A percentile compares a stretch with the other conserved stretches of the same genome.
phyloP scores from a whole-genome alignment of 2,113 vertebrate genomes.

The Picathartes gymnocephalus region DNA sequence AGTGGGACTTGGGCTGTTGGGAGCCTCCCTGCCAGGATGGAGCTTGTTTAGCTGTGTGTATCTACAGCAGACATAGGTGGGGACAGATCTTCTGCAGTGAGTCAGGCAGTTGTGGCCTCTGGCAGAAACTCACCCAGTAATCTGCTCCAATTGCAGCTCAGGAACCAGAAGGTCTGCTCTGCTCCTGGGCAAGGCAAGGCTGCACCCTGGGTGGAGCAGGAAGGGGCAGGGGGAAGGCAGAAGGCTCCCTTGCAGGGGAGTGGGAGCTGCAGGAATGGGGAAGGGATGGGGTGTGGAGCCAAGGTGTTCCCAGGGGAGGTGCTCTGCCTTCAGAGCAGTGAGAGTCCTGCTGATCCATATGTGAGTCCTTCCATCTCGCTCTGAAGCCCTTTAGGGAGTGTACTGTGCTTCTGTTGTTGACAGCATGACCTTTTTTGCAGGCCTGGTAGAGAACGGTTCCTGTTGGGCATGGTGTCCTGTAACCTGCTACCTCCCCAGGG shows the following conservation, averaged over 20 bases:
- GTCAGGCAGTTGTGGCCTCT: constrained; percentile 49
- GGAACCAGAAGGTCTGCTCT: constrained; percentile 43
- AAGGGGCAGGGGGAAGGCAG: constrained; percentile 3
- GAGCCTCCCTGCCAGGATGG: neutral
- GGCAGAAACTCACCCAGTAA: constrained; percentile 44
- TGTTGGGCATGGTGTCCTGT: neutral
- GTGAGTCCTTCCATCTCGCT: neutral
- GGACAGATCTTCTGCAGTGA: constrained; percentile 45
- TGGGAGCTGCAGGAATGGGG: constrained; percentile 39
- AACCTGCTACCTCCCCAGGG: neutral
- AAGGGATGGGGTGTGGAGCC: neutral
- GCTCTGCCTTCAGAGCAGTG: neutral
- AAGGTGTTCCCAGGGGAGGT: neutral
- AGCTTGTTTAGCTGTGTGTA: constrained; percentile 7
- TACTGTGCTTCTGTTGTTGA: neutral
- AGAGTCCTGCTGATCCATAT: neutral
- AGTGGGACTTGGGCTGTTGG: neutral
- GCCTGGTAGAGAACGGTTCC: neutral
- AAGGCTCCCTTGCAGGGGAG: neutral
- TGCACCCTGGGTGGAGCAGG: constrained; percentile 52
- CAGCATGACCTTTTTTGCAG: neutral
- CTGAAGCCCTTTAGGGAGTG: neutral
- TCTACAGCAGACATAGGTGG: constrained; percentile 39
- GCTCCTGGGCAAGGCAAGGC: neutral
- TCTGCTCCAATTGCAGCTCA: neutral